Evolutionary conservation across 1,140 invertebrate genomes (phyloP).

Genomic region (Scaptomyza pallida): DNA sequence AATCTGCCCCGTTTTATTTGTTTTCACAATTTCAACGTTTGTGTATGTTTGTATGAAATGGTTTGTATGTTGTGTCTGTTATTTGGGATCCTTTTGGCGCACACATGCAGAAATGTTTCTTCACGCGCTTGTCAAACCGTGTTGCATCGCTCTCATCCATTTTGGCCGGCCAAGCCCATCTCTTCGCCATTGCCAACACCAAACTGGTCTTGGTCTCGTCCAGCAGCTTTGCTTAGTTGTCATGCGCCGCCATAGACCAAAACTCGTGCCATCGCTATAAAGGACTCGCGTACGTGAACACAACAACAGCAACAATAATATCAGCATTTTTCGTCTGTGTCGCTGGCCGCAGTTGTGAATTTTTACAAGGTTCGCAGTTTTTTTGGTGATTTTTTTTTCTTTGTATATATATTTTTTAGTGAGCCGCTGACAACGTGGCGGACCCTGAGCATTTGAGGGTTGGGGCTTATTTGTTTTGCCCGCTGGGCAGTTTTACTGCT

Average conservation of each 20-base stretch:
- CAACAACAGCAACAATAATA: conserved; percentile 25
- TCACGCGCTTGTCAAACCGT: conserved; percentile 79
- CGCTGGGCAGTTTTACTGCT: conserved; percentile 59
- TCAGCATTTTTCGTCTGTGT: conserved; percentile 19
- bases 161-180: conserved; percentile 38
- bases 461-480: conserved; percentile 67
- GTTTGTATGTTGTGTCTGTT: conserved; percentile 25
- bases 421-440: conserved; percentile 39
- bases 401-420: conserved; percentile 30
- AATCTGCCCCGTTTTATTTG: conserved; percentile 70
- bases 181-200: conserved; percentile 29
- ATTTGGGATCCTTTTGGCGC: conserved; percentile 56
- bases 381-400: conserved; percentile 31
- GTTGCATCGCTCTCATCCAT: conserved; percentile 77
- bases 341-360: conserved; percentile 59
- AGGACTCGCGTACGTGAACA: conserved; percentile 67
- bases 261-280: conserved; percentile 50
- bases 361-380: conserved; percentile 80
- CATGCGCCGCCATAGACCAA: conserved; percentile 73
- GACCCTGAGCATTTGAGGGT: conserved; percentile 18
- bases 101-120: conserved; percentile 79
- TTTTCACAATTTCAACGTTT: conserved; percentile 67
- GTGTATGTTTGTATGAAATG: conserved; percentile 29
- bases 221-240: conserved; percentile 61
- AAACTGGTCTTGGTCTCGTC: conserved; percentile 14